phyloP scores from a whole-genome alignment of 53 echinoderm and acorn worm species.

The Arbacia lixula region DNA sequence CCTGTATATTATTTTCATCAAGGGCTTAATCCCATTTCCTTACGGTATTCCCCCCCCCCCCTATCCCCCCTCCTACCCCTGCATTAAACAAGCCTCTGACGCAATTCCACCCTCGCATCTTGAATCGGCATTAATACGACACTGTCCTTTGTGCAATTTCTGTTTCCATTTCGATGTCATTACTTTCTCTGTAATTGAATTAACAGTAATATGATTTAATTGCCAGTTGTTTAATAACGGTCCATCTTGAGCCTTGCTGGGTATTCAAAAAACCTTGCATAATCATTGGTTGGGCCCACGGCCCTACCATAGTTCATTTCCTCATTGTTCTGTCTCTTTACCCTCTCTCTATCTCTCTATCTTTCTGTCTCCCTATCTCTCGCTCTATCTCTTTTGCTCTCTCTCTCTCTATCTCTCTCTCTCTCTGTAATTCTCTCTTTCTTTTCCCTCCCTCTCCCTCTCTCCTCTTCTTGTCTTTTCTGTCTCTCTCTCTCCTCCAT shows the following conservation, averaged over 20 bases:
- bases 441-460: not conserved
- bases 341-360: not conserved
- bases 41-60: slow-evolving; percentile 5
- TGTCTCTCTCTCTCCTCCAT: not conserved
- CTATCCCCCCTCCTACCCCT: no score
- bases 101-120: no score
- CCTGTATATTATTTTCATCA: slow-evolving; percentile 44
- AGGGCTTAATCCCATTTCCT: slow-evolving; percentile 27
- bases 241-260: not conserved
- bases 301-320: slow-evolving; percentile 55
- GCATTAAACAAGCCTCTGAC: no score
- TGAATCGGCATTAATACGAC: no score
- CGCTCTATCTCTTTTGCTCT: not conserved
- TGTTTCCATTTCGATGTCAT: slow-evolving; percentile 35
- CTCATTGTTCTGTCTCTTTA: not conserved
- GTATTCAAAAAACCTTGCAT: slow-evolving; percentile 49
- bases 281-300: slow-evolving; percentile 6
- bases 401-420: not conserved
- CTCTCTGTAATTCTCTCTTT: slow-evolving; percentile 3
- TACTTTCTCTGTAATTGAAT: slow-evolving; percentile 50
- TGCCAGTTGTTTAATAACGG: slow-evolving; percentile 50
- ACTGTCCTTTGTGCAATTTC: slow-evolving; percentile 23
- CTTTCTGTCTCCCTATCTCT: not conserved
- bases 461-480: not conserved
- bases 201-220: slow-evolving; percentile 64